Conservation (phyloP, 2,888 invertebrate genomes). For the Heliconius cydno region DNA sequence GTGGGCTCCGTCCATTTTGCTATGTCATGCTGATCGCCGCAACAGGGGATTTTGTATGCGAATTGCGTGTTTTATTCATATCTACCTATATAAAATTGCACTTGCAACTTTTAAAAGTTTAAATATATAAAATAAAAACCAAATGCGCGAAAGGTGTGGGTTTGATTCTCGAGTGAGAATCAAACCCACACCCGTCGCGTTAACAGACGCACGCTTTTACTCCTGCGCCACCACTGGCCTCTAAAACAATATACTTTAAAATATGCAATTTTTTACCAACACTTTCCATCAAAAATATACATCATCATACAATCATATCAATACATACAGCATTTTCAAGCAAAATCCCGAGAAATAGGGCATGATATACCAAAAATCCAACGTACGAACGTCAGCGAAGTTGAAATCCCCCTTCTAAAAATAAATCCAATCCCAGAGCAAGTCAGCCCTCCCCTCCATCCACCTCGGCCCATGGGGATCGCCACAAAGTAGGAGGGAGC, state of each 20-base stretch:
- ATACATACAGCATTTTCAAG: neutral
- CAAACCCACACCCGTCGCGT: no score
- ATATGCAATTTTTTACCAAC: neutral
- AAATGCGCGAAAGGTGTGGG: no score
- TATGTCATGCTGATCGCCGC: slow-evolving; percentile 15
- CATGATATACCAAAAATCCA: slow-evolving; percentile 13
- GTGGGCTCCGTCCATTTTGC: neutral
- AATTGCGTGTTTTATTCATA: neutral
- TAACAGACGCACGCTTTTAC: no score
- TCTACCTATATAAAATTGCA: neutral
- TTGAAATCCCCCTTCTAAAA: slow-evolving; percentile 62
- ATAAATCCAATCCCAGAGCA: slow-evolving; percentile 72
- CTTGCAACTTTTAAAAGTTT: neutral
- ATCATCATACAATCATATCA: neutral
- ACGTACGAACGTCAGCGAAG: slow-evolving; percentile 44
- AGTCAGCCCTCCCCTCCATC: slow-evolving; percentile 51
- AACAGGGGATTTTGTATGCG: neutral
- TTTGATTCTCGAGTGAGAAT: no score
- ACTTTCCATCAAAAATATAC: neutral
- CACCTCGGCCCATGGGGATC: slow-evolving; percentile 67
- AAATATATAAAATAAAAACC: neutral
- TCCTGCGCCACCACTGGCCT: no score
- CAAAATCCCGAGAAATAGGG: slow-evolving; percentile 2
- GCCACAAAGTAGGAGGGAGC: slow-evolving; percentile 65
- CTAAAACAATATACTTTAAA: neutral